Percentiles rank a stretch among this genome's conserved stretches.
Conservation (phyloP, 2,797 vertebrate genomes). For the Dermochelys coriacea region DNA sequence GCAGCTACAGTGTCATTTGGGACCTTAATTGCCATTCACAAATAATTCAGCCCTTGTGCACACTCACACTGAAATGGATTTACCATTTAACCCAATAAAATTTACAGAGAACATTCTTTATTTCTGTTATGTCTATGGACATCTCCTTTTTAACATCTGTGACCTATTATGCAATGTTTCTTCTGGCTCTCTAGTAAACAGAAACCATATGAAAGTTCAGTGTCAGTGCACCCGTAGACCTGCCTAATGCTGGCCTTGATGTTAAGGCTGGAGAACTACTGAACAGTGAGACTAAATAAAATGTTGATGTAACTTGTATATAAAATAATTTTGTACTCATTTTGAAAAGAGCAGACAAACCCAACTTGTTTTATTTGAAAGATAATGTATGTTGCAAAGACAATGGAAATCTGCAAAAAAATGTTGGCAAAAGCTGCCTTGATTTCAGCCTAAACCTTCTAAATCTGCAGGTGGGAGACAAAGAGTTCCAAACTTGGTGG, state of each 20-base stretch:
- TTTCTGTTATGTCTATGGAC: constrained; percentile 50
- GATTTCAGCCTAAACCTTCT: not conserved
- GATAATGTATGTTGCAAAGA: not conserved
- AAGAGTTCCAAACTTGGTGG: not conserved
- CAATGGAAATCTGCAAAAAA: constrained; percentile 5
- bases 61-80: not conserved
- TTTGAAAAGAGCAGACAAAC: not conserved
- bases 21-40: constrained; percentile 6
- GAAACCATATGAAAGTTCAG: constrained; percentile 66
- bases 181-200: constrained; percentile 75
- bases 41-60: not conserved
- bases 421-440: not conserved
- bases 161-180: constrained; percentile 62
- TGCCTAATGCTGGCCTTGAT: constrained; percentile 2
- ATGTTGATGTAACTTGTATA: not conserved
- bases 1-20: not conserved
- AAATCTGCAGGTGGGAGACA: not conserved
- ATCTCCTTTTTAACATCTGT: constrained; percentile 68
- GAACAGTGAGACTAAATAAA: not conserved
- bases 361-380: not conserved
- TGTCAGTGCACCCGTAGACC: constrained; percentile 21
- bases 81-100: constrained; percentile 38
- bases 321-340: not conserved
- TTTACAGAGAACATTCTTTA: not conserved
- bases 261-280: not conserved